phyloP scores from a whole-genome alignment of 1,140 invertebrate species.

The Sminthurinus signatus region DNA sequence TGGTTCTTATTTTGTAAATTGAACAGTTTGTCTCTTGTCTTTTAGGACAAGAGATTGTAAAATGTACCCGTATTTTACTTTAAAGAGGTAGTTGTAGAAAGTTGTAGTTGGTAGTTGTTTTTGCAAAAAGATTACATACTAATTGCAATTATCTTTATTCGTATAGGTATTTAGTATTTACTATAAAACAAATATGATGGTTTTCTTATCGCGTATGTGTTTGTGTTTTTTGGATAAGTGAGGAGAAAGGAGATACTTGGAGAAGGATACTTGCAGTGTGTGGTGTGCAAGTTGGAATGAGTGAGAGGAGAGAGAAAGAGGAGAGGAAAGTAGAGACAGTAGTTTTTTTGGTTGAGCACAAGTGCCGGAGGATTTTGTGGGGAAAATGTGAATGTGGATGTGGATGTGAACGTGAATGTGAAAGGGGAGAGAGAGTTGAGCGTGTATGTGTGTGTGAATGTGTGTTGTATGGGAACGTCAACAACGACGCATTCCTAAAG shows the following conservation, averaged over 20 bases:
- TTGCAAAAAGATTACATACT: too few relatives aligned
- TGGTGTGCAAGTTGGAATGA: neutral
- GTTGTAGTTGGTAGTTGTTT: too few relatives aligned
- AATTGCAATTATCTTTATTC: too few relatives aligned
- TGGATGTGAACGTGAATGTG: neutral
- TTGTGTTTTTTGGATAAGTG: too few relatives aligned
- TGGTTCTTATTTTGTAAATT: too few relatives aligned
- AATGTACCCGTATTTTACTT: too few relatives aligned
- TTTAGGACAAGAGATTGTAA: too few relatives aligned
- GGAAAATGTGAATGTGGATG: neutral
- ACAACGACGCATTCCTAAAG: slow-evolving; percentile 41
- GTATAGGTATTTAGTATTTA: too few relatives aligned
- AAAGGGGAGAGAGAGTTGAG: slow-evolving; percentile 4
- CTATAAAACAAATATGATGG: too few relatives aligned
- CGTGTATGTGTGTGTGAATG: slow-evolving; percentile 28
- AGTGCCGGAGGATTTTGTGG: neutral
- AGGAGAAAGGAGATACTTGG: neutral
- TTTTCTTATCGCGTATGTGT: too few relatives aligned
- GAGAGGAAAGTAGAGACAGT: neutral
- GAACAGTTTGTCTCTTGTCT: too few relatives aligned
- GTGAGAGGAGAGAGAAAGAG: neutral
- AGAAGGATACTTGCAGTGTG: neutral
- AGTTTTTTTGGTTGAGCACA: neutral
- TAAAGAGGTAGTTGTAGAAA: too few relatives aligned
- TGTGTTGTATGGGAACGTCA: slow-evolving; percentile 36